Conservation (phyloP, 2,797 vertebrate species). For the Syncerus caffer region DNA sequence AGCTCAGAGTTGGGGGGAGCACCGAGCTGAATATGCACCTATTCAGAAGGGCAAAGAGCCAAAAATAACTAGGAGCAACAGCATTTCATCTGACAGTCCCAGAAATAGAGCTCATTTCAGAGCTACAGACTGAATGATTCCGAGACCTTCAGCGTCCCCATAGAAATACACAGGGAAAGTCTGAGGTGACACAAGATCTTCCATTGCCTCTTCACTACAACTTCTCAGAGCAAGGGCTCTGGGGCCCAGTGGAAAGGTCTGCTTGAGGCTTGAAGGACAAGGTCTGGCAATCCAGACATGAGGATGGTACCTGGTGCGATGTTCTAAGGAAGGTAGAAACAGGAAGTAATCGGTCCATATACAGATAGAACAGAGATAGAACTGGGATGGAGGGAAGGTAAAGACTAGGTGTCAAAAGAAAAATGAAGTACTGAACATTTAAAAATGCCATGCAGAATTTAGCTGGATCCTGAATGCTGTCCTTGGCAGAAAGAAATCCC, state of each 20-base stretch:
- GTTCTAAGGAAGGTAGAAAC: not conserved
- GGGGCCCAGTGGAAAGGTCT: not conserved
- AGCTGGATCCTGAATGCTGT: not conserved
- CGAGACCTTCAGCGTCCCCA: not conserved
- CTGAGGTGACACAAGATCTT: not conserved
- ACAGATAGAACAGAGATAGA: not conserved
- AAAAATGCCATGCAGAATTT: not conserved
- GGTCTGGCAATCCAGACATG: not conserved
- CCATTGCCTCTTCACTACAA: not conserved
- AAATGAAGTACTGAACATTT: not conserved
- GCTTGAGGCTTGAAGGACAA: not conserved
- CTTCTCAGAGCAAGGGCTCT: not conserved
- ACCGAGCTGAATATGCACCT: conserved; percentile 68
- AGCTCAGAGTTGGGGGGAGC: conserved; percentile 33
- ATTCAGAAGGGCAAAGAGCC: conserved; percentile 73
- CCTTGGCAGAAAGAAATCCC: not conserved
- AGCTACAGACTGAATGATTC: conserved; percentile 32
- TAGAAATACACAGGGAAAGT: not conserved
- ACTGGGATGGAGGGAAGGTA: not conserved
- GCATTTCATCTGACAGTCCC: conserved; percentile 71
- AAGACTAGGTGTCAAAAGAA: not conserved
- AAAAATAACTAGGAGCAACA: conserved; percentile 72
- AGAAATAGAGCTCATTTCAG: conserved; percentile 69
- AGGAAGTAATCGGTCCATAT: not conserved
- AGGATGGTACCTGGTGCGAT: not conserved